Evolutionary conservation across 2,888 invertebrate genomes (phyloP).

Genomic region (Conistra vaccinii): DNA sequence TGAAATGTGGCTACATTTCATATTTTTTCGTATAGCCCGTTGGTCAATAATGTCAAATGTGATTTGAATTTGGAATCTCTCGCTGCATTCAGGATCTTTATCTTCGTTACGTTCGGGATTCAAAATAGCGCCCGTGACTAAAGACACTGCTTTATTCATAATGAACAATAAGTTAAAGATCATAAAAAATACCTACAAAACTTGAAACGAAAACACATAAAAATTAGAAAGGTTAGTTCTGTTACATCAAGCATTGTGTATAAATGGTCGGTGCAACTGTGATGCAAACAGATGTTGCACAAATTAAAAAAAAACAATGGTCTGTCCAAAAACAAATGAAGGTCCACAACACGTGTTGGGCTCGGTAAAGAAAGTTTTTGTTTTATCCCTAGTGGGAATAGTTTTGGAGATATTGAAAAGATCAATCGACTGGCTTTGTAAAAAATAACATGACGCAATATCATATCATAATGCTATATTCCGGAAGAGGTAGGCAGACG

Average conservation of each 20-base stretch:
- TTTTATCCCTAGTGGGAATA: conserved; percentile 6
- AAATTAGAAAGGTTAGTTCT: conserved; percentile 33
- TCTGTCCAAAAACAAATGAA: conserved; percentile 43
- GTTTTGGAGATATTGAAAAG: conserved; percentile 22
- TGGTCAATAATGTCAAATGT: not conserved
- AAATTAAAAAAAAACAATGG: conserved; percentile 56
- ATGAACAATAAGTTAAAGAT: not conserved
- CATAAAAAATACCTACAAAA: not conserved
- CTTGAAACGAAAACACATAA: conserved; percentile 8
- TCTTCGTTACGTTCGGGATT: not conserved
- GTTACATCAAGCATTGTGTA: conserved; percentile 37
- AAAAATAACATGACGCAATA: not conserved
- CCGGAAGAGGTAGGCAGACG: not conserved
- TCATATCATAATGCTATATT: not conserved
- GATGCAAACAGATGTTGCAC: conserved; percentile 71
- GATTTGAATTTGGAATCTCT: not conserved
- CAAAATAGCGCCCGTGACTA: not conserved
- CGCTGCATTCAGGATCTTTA: not conserved
- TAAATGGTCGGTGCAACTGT: conserved; percentile 34
- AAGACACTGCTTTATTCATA: too few relatives aligned
- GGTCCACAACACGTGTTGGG: conserved; percentile 55
- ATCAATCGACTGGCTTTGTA: not conserved
- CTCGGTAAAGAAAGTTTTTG: conserved; percentile 46
- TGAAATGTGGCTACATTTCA: too few relatives aligned
- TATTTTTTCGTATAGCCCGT: not conserved